Evolutionary conservation across 2,888 invertebrate genomes (phyloP).

Genomic region (Scaeva pyrastri): DNA sequence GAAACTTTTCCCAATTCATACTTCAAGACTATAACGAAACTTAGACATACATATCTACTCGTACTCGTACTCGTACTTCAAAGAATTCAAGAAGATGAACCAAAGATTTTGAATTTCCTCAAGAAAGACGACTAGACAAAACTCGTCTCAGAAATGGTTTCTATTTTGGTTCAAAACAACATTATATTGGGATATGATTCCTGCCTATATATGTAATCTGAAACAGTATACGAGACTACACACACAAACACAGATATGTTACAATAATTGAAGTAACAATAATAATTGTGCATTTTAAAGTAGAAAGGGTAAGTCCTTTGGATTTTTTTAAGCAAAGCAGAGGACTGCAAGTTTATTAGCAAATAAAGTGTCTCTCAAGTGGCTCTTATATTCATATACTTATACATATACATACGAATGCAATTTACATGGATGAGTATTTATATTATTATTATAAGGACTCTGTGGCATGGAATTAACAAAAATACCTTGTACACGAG

Average conservation of each 20-base stretch:
- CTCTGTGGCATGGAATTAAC: constrained; percentile 17
- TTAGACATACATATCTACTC: too few relatives aligned
- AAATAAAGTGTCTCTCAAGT: constrained; percentile 28
- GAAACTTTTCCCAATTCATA: neutral
- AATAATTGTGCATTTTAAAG: too few relatives aligned
- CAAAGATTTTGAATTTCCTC: neutral
- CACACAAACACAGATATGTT: too few relatives aligned
- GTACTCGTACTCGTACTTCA: too few relatives aligned
- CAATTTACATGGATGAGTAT: neutral
- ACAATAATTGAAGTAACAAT: too few relatives aligned
- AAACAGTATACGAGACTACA: too few relatives aligned
- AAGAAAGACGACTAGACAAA: neutral
- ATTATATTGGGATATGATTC: too few relatives aligned
- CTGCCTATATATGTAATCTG: too few relatives aligned
- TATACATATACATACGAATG: constrained; percentile 16
- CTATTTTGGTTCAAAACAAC: too few relatives aligned
- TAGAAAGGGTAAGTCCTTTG: neutral
- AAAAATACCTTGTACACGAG: neutral
- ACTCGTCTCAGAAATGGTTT: neutral
- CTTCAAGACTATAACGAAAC: too few relatives aligned
- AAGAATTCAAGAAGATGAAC: too few relatives aligned
- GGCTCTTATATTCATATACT: constrained; percentile 8
- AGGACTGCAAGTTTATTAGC: constrained; percentile 1
- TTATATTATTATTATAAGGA: constrained; percentile 20
- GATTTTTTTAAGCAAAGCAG: too few relatives aligned